A percentile compares a stretch with the other conserved stretches of the same genome.
phyloP scores from a whole-genome alignment of 1,140 invertebrate species.

The Copidosoma floridanum region DNA sequence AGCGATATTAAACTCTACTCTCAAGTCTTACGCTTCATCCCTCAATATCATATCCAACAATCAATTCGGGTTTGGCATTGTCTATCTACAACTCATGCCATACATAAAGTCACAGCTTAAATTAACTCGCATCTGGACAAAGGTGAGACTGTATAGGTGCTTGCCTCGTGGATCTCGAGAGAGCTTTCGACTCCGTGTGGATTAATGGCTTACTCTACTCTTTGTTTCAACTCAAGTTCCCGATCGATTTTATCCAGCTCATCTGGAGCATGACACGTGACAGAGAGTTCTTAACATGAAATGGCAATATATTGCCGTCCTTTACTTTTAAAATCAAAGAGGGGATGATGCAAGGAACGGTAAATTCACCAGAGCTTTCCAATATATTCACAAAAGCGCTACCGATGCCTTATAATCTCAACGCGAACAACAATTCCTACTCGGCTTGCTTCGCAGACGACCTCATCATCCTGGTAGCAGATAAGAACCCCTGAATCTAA shows the following conservation, averaged over 20 bases:
- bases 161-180: too few relatives aligned
- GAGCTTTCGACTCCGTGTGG: too few relatives aligned
- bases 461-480: constrained; percentile 6
- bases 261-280: background rate
- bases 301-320: background rate
- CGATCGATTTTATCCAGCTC: constrained; percentile 9
- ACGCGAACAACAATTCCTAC: background rate
- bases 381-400: constrained; percentile 25
- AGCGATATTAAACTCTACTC: background rate
- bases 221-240: too few relatives aligned
- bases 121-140: too few relatives aligned
- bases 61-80: background rate
- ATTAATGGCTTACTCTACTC: too few relatives aligned
- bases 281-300: background rate
- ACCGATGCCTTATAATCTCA: constrained; percentile 1
- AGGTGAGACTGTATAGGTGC: too few relatives aligned
- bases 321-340: constrained; percentile 9
- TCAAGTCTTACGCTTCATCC: background rate
- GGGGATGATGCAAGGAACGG: constrained; percentile 30
- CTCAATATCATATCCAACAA: background rate
- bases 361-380: constrained; percentile 26
- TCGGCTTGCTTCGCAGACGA: too few relatives aligned
- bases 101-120: too few relatives aligned
- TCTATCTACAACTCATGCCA: too few relatives aligned
- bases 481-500: background rate